A percentile compares a stretch with the other conserved stretches of the same genome.
These are phyloP conservation scores for Octodon degus DNA, from an alignment of 2,113 vertebrate genomes.

Conservation along the genomic window DNA sequence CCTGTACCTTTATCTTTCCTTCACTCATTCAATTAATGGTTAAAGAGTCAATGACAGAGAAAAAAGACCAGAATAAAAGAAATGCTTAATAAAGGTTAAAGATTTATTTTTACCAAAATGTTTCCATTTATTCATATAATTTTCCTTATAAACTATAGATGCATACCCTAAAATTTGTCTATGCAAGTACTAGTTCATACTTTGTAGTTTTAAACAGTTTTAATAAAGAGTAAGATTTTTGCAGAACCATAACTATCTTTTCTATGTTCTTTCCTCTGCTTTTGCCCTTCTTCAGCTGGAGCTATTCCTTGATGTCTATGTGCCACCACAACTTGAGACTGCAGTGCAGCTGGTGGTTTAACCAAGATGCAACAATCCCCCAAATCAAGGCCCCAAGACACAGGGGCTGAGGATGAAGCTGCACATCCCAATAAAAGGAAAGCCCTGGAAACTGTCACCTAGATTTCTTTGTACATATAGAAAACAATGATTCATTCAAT, in stretches of 20 bases:
- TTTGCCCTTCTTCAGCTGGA: background rate
- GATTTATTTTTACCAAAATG: background rate
- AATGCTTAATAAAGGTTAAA: background rate
- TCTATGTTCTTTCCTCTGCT: background rate
- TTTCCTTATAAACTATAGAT: background rate
- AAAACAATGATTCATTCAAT: background rate
- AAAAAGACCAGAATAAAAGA: background rate
- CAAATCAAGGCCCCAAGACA: background rate
- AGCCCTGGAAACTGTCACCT: background rate
- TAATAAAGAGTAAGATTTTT: background rate
- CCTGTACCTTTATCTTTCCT: slow-evolving; percentile 29
- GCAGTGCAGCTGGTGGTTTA: background rate
- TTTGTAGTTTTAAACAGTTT: background rate
- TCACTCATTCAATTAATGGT: slow-evolving; percentile 73
- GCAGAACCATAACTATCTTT: background rate
- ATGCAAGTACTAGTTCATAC: background rate
- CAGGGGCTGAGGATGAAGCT: background rate
- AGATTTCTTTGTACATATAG: background rate
- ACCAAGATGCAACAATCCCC: background rate
- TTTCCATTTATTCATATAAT: slow-evolving; percentile 21
- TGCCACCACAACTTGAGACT: background rate
- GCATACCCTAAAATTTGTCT: background rate
- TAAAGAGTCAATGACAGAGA: background rate
- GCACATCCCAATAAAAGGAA: background rate
- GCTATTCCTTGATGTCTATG: background rate